A percentile compares a stretch with the other conserved stretches of the same genome.
Evolutionary conservation across 2,113 vertebrate species (phyloP).

Genomic region (Thalassoma bifasciatum): DNA sequence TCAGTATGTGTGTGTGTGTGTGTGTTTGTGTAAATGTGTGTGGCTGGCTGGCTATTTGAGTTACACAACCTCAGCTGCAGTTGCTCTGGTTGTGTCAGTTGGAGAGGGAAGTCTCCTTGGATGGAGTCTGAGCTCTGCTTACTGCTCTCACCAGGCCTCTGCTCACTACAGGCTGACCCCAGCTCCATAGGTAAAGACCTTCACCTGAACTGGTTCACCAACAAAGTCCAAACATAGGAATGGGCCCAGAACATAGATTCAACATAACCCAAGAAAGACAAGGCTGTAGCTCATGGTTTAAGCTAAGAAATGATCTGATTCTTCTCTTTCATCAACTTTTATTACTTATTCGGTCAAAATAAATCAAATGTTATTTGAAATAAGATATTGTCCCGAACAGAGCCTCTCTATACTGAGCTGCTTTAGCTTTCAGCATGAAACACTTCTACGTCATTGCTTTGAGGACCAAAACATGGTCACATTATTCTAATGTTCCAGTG

Average conservation of each 20-base stretch:
- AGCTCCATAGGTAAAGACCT: slow-evolving; percentile 41
- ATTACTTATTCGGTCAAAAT: no score
- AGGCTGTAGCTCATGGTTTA: no score
- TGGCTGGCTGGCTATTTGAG: slow-evolving; percentile 43
- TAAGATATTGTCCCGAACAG: no score
- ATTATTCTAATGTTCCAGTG: neutral
- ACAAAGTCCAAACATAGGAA: no score
- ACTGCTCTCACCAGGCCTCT: slow-evolving; percentile 26
- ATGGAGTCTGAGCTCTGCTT: slow-evolving; percentile 27
- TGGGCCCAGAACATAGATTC: no score
- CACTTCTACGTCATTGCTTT: neutral
- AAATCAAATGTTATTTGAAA: no score
- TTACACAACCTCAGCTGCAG: slow-evolving; percentile 68
- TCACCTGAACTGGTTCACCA: slow-evolving; percentile 42
- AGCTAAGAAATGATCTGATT: no score
- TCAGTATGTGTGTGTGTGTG: slow-evolving; percentile 47
- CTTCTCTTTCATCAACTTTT: no score
- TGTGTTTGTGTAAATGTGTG: slow-evolving; percentile 50
- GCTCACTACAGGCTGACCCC: slow-evolving; percentile 38
- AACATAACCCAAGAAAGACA: no score
- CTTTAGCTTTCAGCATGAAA: no score
- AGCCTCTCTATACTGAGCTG: no score
- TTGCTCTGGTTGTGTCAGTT: slow-evolving; percentile 63
- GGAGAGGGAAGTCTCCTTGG: slow-evolving; percentile 51
- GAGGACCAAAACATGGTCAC: neutral